phyloP scores from a whole-genome alignment of 2,113 vertebrate species.

The Carassius auratus region DNA sequence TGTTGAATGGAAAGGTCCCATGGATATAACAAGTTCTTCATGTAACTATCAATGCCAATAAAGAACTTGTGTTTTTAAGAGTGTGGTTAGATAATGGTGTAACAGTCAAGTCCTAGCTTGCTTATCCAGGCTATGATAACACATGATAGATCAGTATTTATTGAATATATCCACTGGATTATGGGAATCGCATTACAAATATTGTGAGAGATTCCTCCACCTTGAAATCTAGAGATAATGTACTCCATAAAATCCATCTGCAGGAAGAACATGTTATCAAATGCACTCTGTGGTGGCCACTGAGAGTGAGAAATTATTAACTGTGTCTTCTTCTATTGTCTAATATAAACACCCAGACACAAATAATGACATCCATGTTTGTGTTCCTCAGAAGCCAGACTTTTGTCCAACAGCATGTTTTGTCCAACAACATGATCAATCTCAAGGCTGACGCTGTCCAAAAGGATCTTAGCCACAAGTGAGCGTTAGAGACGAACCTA shows the following conservation, averaged over 20 bases:
- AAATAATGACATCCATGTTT: neutral
- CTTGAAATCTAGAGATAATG: constrained; percentile 8
- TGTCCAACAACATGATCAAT: neutral
- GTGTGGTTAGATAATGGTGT: neutral
- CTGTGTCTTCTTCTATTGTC: neutral
- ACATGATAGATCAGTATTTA: neutral
- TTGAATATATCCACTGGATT: neutral
- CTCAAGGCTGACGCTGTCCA: neutral
- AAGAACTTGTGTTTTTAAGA: neutral
- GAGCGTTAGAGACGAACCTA: neutral
- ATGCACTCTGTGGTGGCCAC: neutral
- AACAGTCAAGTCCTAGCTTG: neutral
- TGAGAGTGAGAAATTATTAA: neutral
- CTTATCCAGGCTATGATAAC: neutral
- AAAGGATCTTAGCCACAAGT: neutral
- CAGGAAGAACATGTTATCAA: constrained; percentile 9
- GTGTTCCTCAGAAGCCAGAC: neutral
- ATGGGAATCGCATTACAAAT: neutral
- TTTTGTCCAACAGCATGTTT: neutral
- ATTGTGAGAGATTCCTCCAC: neutral
- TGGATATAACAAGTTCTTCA: neutral
- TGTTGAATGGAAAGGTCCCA: too few relatives aligned
- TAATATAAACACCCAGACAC: neutral
- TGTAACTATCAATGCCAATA: neutral
- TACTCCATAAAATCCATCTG: constrained; percentile 2